Percentiles rank a stretch among this genome's conserved stretches.
Conservation (phyloP, 1,140 invertebrate genomes). For the Dreissena rostriformis region DNA sequence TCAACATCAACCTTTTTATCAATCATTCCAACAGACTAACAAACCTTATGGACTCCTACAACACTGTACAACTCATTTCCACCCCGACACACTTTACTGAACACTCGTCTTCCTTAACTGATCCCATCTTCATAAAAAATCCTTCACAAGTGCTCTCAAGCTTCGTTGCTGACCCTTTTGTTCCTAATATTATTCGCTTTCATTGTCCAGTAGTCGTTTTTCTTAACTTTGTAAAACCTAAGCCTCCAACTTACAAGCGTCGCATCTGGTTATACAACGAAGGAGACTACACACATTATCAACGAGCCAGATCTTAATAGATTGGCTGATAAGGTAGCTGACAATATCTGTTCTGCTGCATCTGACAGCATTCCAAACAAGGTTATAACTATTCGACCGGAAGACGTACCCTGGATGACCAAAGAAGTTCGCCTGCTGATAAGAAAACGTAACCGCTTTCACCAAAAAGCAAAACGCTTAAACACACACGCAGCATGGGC, state of each 20-base stretch:
- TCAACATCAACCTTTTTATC: background rate
- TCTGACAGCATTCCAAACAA: constrained; percentile 49
- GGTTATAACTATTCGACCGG: constrained; percentile 34
- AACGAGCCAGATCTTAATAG: constrained; percentile 8
- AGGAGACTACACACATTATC: constrained; percentile 1
- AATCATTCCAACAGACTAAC: background rate
- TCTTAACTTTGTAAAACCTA: constrained; percentile 8
- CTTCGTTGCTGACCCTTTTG: constrained; percentile 24
- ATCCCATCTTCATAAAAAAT: constrained; percentile 28
- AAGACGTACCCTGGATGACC: constrained; percentile 41
- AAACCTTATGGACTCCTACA: constrained; percentile 1
- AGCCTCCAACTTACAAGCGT: background rate
- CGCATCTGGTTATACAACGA: constrained; percentile 16
- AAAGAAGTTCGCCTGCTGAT: constrained; percentile 3
- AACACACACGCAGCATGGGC: constrained; percentile 8
- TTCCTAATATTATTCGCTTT: constrained; percentile 13
- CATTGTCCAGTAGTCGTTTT: constrained; percentile 29
- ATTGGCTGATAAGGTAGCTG: constrained; percentile 1
- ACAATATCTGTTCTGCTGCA: constrained; percentile 14
- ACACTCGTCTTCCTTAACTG: constrained; percentile 1
- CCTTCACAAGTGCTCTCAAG: background rate
- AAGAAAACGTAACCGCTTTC: background rate
- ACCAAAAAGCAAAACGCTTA: constrained; percentile 6
- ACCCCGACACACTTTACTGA: constrained; percentile 45
- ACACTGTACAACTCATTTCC: constrained; percentile 13